phyloP scores from a whole-genome alignment of 2,113 vertebrate species.

The Lampris megalopsis region DNA sequence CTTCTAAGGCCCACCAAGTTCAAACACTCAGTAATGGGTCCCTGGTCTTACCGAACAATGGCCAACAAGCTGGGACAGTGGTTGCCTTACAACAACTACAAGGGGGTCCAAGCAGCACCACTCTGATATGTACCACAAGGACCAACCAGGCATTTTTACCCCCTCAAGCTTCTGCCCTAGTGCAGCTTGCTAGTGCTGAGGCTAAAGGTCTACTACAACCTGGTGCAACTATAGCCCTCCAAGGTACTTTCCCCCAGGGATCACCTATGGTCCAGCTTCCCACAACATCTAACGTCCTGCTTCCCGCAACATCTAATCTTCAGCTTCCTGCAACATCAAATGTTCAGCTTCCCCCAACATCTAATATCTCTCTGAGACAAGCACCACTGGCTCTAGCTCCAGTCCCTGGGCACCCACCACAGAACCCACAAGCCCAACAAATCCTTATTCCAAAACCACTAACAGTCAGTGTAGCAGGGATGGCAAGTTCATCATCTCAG shows the following conservation, averaged over 20 bases:
- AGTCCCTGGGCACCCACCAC: constrained; percentile 53
- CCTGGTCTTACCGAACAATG: constrained; percentile 65
- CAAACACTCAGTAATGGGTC: constrained; percentile 66
- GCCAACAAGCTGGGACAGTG: constrained; percentile 60
- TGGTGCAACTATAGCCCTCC: constrained; percentile 75
- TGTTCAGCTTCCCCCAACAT: background rate
- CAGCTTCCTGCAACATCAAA: constrained; percentile 56
- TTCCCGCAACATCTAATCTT: constrained; percentile 53
- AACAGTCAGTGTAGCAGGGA: constrained; percentile 75
- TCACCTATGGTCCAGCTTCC: constrained; percentile 60
- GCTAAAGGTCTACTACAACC: constrained; percentile 82
- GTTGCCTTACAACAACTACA: constrained; percentile 64
- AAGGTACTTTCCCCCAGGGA: constrained; percentile 68
- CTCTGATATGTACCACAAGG: constrained; percentile 73
- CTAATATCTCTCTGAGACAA: constrained; percentile 64
- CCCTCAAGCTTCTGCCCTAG: constrained; percentile 81
- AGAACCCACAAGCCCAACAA: constrained; percentile 71
- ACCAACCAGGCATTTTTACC: constrained; percentile 77
- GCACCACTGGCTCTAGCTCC: constrained; percentile 52
- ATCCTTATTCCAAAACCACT: constrained; percentile 82
- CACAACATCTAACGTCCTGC: constrained; percentile 27
- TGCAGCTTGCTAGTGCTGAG: constrained; percentile 83
- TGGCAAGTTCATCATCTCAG: constrained; percentile 77
- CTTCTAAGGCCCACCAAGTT: constrained; percentile 72
- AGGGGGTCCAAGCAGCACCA: constrained; percentile 65